Evolutionary conservation across 2,797 vertebrate genomes (phyloP).

Genomic region (Labeo calbasu): DNA sequence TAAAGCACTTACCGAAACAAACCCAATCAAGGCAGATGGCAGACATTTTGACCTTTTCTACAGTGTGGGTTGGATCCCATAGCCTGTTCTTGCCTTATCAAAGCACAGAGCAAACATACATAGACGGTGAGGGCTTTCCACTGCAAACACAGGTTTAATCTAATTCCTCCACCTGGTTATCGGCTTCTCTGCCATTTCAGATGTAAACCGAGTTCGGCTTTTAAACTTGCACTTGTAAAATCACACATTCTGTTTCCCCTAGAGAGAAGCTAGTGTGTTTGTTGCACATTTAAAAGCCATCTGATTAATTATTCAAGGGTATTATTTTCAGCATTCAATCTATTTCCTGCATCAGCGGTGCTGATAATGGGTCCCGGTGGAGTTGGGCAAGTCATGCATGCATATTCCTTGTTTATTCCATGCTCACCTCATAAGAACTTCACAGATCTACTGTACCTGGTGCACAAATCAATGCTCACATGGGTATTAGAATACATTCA

Average conservation of each 20-base stretch:
- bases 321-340: constrained; percentile 82
- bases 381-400: constrained; percentile 66
- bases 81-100: not conserved
- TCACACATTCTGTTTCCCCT: constrained; percentile 59
- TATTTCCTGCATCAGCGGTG: constrained; percentile 82
- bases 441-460: constrained; percentile 52
- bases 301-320: constrained; percentile 82
- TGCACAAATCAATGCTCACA: constrained; percentile 14
- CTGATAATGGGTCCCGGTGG: constrained; percentile 81
- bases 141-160: constrained; percentile 60
- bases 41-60: constrained; percentile 2
- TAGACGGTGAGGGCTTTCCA: constrained; percentile 50
- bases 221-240: constrained; percentile 63
- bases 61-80: constrained; percentile 8
- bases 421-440: constrained; percentile 65
- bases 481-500: constrained; percentile 39
- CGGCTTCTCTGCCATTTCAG: constrained; percentile 61
- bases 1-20: constrained; percentile 5
- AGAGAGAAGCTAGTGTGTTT: constrained; percentile 65
- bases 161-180: constrained; percentile 60
- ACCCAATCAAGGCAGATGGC: not conserved
- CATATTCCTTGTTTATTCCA: constrained; percentile 66
- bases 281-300: constrained; percentile 77
- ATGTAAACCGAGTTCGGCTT: constrained; percentile 38
- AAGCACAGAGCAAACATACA: constrained; percentile 22